Conservation (phyloP, 2,113 vertebrate genomes). For the Aix galericulata region DNA sequence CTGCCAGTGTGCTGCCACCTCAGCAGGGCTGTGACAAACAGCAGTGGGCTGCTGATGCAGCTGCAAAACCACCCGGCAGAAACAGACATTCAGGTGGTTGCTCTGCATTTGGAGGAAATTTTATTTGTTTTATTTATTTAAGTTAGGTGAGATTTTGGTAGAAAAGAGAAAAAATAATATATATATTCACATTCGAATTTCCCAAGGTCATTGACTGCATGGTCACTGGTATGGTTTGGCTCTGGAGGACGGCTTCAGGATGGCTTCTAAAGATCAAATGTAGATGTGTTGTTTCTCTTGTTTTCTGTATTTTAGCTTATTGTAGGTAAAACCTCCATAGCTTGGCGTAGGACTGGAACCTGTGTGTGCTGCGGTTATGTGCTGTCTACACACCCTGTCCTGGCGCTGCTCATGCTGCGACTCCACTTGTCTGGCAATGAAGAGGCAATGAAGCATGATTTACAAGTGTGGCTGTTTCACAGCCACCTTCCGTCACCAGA, state of each 20-base stretch:
- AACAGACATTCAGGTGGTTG: neutral
- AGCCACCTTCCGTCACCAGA: neutral
- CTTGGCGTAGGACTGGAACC: neutral
- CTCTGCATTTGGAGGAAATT: neutral
- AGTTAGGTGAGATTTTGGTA: neutral
- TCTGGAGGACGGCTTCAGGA: neutral
- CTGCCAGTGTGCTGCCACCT: neutral
- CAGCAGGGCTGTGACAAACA: neutral
- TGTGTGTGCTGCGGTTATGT: neutral
- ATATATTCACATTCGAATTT: neutral
- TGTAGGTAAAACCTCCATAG: neutral
- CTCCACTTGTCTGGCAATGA: neutral
- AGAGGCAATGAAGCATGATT: neutral
- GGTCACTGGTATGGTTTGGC: neutral
- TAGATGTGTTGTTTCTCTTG: neutral
- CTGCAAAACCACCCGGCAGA: neutral
- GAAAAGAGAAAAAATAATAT: neutral
- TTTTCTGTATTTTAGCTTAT: neutral
- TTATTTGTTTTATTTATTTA: neutral
- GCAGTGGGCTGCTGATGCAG: neutral
- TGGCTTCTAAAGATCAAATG: neutral
- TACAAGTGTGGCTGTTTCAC: neutral
- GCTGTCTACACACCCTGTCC: neutral
- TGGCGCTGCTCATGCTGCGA: neutral
- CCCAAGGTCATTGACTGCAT: rapidly evolving